Conservation (phyloP, 2,888 invertebrate genomes). For the Synergus japonicus region DNA sequence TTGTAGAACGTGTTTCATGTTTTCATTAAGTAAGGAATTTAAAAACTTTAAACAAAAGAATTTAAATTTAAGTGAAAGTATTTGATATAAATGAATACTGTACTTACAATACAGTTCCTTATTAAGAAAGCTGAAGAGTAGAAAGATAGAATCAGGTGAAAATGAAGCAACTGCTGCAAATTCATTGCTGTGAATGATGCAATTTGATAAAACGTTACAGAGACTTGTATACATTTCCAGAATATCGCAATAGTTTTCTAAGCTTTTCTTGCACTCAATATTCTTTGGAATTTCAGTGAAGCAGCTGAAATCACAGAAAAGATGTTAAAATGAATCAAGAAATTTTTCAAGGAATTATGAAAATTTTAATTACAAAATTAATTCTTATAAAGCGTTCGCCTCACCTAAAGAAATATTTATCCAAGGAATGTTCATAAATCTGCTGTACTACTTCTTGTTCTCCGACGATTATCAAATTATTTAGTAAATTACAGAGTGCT, state of each 20-base stretch:
- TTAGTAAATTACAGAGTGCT: slow-evolving; percentile 75
- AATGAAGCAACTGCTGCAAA: slow-evolving; percentile 76
- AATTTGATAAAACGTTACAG: slow-evolving; percentile 76
- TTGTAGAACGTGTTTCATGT: no score
- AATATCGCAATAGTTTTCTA: slow-evolving; percentile 77
- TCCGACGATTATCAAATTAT: slow-evolving; percentile 77
- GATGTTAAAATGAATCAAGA: slow-evolving; percentile 42
- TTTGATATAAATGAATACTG: slow-evolving; percentile 19
- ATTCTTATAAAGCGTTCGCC: slow-evolving; percentile 38
- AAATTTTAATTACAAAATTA: background rate
- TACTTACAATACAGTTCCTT: slow-evolving; percentile 77
- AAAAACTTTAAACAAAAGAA: background rate
- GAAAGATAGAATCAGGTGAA: slow-evolving; percentile 78
- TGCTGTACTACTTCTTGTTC: slow-evolving; percentile 74
- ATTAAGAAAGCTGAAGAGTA: slow-evolving; percentile 76
- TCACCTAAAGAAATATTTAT: slow-evolving; percentile 79
- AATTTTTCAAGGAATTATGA: background rate
- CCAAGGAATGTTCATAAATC: slow-evolving; percentile 77
- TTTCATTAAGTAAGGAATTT: slow-evolving; percentile 6
- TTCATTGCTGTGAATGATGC: slow-evolving; percentile 73
- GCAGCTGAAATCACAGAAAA: slow-evolving; percentile 69
- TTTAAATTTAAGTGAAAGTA: background rate
- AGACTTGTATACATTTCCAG: slow-evolving; percentile 79
- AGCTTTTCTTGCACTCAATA: slow-evolving; percentile 71
- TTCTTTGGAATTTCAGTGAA: slow-evolving; percentile 73